phyloP scores from a whole-genome alignment of 2,113 vertebrate genomes.

The Pterocles gutturalis region DNA sequence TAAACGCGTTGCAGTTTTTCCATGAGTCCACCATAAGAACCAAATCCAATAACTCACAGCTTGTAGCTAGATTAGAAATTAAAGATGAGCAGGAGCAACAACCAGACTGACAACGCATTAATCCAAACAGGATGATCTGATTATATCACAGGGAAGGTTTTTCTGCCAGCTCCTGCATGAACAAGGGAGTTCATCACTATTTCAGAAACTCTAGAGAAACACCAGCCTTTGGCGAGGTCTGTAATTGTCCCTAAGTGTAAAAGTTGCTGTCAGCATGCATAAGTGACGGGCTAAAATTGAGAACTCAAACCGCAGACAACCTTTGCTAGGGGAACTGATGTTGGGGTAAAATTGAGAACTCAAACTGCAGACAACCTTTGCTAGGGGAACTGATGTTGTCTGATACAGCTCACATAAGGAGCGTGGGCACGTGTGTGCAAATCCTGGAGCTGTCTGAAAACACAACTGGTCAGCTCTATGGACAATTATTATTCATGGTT shows the following conservation, averaged over 20 bases:
- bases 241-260: background rate
- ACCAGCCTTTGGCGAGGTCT: background rate
- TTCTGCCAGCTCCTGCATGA: background rate
- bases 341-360: background rate
- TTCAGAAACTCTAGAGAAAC: background rate
- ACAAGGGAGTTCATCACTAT: background rate
- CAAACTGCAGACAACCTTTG: background rate
- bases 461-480: background rate
- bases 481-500: background rate
- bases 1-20: background rate
- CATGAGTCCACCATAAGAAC: background rate
- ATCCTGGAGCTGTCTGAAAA: background rate
- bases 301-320: background rate
- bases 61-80: background rate
- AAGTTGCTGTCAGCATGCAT: background rate
- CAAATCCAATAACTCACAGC: background rate
- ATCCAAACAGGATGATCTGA: background rate
- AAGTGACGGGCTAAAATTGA: background rate
- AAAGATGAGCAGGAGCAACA: background rate
- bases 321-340: background rate
- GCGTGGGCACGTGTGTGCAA: rapidly evolving
- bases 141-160: background rate
- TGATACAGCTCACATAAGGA: background rate
- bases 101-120: background rate
- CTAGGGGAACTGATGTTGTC: background rate